phyloP scores from a whole-genome alignment of 2,888 invertebrate genomes.

The Rosalia funebris region DNA sequence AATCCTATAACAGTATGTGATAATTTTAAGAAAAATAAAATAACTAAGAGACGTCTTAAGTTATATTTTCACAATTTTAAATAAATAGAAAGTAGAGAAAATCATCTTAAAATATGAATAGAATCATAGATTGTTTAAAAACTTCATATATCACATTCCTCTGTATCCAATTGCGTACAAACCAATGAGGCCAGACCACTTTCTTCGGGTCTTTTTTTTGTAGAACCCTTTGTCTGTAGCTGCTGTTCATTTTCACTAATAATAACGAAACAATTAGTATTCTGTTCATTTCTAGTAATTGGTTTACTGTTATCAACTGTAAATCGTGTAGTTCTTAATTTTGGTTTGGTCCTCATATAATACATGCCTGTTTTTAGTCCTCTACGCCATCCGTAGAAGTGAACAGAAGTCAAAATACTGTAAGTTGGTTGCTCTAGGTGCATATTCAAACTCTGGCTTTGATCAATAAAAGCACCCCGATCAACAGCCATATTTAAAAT shows the following conservation, averaged over 20 bases:
- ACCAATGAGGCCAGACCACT: slow-evolving; percentile 79
- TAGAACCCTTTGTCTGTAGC: slow-evolving; percentile 20
- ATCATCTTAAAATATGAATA: too few relatives aligned
- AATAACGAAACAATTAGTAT: too few relatives aligned
- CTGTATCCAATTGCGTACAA: slow-evolving; percentile 88
- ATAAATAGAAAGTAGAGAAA: too few relatives aligned
- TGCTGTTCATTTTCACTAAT: background rate
- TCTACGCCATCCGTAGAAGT: slow-evolving; percentile 97
- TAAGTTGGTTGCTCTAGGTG: slow-evolving; percentile 96
- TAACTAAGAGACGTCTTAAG: too few relatives aligned
- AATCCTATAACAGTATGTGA: too few relatives aligned
- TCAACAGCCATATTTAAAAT: slow-evolving; percentile 98
- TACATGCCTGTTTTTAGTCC: slow-evolving; percentile 99
- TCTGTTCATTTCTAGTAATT: slow-evolving; percentile 48
- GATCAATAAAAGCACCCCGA: slow-evolving; percentile 97
- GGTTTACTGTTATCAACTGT: slow-evolving; percentile 90
- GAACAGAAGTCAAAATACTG: slow-evolving; percentile 95
- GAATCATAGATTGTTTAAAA: background rate
- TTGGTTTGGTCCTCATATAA: slow-evolving; percentile 94
- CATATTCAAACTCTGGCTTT: slow-evolving; percentile 97
- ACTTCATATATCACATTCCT: slow-evolving; percentile 71
- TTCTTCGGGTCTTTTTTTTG: slow-evolving; percentile 53
- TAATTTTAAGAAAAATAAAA: too few relatives aligned
- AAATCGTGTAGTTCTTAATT: slow-evolving; percentile 96
- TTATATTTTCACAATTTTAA: too few relatives aligned